A percentile compares a stretch with the other conserved stretches of the same genome.
Conservation (phyloP, 1,140 invertebrate species). For the Stegodyphus mimosarum region DNA sequence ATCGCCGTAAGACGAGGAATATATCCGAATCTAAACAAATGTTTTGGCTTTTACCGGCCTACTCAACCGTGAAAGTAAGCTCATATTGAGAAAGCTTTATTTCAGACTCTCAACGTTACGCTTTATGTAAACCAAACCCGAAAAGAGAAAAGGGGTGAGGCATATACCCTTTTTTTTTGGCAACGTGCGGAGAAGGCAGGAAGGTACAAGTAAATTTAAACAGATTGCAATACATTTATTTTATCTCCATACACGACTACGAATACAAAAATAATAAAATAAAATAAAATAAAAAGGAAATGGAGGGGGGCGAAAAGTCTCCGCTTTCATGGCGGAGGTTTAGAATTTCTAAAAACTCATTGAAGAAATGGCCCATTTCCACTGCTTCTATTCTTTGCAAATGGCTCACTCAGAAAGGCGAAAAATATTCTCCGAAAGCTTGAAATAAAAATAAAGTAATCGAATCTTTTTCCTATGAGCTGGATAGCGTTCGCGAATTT, state of each 20-base stretch:
- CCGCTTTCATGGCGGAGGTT: too few species aligned
- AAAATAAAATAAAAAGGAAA: too few species aligned
- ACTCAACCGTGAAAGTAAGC: conserved; percentile 17
- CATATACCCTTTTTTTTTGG: background rate
- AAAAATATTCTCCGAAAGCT: too few species aligned
- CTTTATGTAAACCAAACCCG: conserved; percentile 24
- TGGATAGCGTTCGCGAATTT: too few species aligned
- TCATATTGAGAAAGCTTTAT: conserved; percentile 41
- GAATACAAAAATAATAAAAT: too few species aligned
- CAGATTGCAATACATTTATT: conserved; percentile 17
- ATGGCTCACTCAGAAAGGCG: too few species aligned
- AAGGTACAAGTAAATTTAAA: conserved; percentile 32
- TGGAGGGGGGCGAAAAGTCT: too few species aligned
- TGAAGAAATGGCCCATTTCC: too few species aligned
- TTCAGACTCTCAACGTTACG: conserved; percentile 9
- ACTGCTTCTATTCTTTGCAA: too few species aligned
- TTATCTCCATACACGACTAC: background rate
- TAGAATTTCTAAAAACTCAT: too few species aligned
- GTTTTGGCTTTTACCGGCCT: conserved; percentile 38
- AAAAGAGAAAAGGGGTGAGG: background rate
- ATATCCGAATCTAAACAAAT: conserved; percentile 23
- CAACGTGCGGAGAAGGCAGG: background rate
- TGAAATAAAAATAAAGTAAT: too few species aligned
- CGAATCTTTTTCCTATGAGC: too few species aligned
- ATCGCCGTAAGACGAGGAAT: conserved; percentile 25